Conservation (phyloP, 2,113 vertebrate genomes). For the Isurus oxyrinchus region DNA sequence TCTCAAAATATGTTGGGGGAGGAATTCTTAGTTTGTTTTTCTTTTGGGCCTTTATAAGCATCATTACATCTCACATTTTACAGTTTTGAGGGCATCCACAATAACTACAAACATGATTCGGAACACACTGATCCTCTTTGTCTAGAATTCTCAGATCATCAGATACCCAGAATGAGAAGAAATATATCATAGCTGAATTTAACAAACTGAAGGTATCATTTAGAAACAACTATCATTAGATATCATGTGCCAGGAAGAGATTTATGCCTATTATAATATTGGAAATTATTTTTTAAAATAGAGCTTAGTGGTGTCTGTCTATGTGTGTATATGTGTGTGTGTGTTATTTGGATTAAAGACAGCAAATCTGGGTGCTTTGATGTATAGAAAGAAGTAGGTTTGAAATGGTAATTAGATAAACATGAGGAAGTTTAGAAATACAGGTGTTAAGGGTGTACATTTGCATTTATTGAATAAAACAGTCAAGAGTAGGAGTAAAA, state of each 20-base stretch:
- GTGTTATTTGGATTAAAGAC: too few species aligned
- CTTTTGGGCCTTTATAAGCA: not conserved
- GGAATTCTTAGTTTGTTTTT: not conserved
- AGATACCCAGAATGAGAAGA: not conserved
- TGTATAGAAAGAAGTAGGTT: too few species aligned
- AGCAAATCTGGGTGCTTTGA: too few species aligned
- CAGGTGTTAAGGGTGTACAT: too few species aligned
- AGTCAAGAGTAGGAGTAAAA: too few species aligned
- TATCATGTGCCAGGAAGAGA: not conserved
- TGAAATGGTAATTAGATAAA: too few species aligned
- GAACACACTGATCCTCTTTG: not conserved
- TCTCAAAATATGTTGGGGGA: not conserved
- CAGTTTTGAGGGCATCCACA: not conserved
- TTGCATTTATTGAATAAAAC: too few species aligned
- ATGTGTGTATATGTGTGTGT: too few species aligned
- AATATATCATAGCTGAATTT: not conserved
- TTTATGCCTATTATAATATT: too few species aligned
- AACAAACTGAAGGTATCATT: not conserved
- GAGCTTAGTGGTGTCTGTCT: too few species aligned
- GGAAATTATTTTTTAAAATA: too few species aligned
- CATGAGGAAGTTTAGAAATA: too few species aligned
- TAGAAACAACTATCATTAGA: not conserved
- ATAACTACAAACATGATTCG: not conserved
- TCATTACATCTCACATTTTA: not conserved
- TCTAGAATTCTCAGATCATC: not conserved